These are phyloP conservation scores for Sciurus carolinensis DNA, from an alignment of 2,797 vertebrate species.

Conservation along the genomic window DNA sequence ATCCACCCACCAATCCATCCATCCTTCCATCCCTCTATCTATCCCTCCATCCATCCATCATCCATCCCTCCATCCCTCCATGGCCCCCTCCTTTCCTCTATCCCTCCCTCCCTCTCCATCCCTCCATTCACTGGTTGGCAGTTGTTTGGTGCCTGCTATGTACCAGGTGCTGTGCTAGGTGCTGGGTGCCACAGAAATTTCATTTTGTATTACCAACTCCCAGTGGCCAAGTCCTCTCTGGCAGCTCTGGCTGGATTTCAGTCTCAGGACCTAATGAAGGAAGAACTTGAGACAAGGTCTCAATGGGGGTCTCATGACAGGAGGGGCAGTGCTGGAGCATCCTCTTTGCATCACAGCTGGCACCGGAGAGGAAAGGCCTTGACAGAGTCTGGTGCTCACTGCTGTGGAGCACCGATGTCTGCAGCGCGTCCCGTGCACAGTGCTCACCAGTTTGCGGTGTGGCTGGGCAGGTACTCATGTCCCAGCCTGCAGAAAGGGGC, in stretches of 20 bases:
- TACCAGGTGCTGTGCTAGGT: neutral
- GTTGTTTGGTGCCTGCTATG: neutral
- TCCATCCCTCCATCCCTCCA: neutral
- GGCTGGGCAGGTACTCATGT: too few species aligned
- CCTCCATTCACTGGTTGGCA: too few species aligned
- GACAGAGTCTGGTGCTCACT: neutral
- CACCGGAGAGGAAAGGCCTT: too few species aligned
- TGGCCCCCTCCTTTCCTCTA: too few species aligned
- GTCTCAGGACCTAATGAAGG: neutral
- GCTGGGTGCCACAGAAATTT: neutral
- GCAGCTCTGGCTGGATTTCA: neutral
- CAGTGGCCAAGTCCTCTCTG: neutral
- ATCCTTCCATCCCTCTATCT: neutral
- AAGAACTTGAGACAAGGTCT: too few species aligned
- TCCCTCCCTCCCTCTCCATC: too few species aligned
- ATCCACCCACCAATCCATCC: too few species aligned
- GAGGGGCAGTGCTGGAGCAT: too few species aligned
- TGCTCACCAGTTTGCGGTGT: neutral
- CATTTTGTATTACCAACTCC: neutral
- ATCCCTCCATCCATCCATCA: neutral
- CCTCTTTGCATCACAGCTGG: too few species aligned
- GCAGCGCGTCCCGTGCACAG: neutral
- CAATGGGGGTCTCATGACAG: too few species aligned
- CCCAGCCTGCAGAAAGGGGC: too few species aligned
- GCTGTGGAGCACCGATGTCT: too few species aligned